Evolutionary conservation across 1,140 invertebrate genomes (phyloP).

Genomic region (Aphaenogaster ashmeadi): DNA sequence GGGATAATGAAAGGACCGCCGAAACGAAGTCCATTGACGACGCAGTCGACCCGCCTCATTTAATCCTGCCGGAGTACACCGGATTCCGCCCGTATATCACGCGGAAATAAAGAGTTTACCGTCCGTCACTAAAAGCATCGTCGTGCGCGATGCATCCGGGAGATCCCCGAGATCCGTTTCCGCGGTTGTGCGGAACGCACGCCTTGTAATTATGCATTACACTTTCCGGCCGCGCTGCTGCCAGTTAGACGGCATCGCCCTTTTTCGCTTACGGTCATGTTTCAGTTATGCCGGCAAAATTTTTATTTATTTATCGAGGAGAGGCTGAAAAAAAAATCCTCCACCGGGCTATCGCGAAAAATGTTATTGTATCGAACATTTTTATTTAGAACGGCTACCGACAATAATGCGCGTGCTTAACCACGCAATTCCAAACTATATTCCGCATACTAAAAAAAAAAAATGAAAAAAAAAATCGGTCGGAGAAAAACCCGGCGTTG

Average conservation of each 20-base stretch:
- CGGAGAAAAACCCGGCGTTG: background rate
- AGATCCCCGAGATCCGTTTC: conserved; percentile 61
- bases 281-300: background rate
- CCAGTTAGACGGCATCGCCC: conserved; percentile 1
- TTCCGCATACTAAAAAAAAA: background rate
- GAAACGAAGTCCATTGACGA: conserved; percentile 78
- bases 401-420: background rate
- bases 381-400: background rate
- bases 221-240: conserved; percentile 34
- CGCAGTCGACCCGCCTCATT: conserved; percentile 73
- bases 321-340: background rate
- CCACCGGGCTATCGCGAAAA: background rate
- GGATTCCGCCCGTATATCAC: conserved; percentile 75
- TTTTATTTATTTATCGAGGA: conserved; percentile 32
- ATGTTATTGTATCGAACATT: conserved; percentile 6
- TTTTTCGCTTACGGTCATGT: conserved; percentile 11
- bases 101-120: conserved; percentile 77
- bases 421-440: background rate
- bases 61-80: conserved; percentile 71
- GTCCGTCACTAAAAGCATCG: conserved; percentile 76
- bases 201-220: conserved; percentile 56
- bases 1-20: conserved; percentile 76
- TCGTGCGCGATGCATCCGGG: conserved; percentile 66
- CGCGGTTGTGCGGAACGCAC: conserved; percentile 46
- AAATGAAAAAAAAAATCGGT: background rate